A percentile compares a stretch with the other conserved stretches of the same genome.
Evolutionary conservation across 92 coral and sea anemone species (phyloP).

Genomic region (Chrysogorgia sp.): DNA sequence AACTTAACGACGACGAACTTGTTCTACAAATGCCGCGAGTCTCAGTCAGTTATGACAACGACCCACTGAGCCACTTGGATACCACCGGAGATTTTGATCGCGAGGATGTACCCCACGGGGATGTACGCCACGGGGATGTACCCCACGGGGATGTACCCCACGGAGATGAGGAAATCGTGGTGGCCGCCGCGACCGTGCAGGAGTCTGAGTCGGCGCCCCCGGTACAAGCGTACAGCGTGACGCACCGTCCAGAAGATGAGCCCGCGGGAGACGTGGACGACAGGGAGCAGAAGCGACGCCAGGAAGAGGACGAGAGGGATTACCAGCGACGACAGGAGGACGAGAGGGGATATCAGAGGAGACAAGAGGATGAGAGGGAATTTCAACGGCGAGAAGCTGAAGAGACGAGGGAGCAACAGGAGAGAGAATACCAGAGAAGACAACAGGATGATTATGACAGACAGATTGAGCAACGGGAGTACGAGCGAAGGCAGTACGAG

Average conservation of each 20-base stretch:
- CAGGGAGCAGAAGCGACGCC: not conserved
- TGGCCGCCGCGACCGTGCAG: constrained; percentile 46
- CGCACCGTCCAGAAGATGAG: not conserved
- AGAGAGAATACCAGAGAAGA: constrained; percentile 23
- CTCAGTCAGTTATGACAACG: constrained; percentile 33
- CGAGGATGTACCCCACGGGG: no score
- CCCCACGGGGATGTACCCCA: no score
- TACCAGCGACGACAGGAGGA: constrained; percentile 2
- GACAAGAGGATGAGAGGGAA: not conserved
- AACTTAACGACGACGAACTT: constrained; percentile 32
- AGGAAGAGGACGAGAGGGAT: constrained; percentile 10
- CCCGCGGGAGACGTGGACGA: constrained; percentile 8
- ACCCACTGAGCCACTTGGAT: constrained; percentile 47
- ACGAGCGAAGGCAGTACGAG: constrained; percentile 43
- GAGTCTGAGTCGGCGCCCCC: constrained; percentile 31
- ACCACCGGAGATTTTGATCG: constrained; percentile 65
- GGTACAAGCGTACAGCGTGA: constrained; percentile 39
- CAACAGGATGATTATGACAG: constrained; percentile 37
- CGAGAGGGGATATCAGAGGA: not conserved
- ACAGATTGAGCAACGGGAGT: constrained; percentile 39
- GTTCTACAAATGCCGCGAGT: constrained; percentile 35
- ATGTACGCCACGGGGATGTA: no score
- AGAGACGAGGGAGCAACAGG: constrained; percentile 25
- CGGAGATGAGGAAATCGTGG: constrained; percentile 66
- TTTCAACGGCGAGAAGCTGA: constrained; percentile 11